Base-by-base conservation (phyloP, 2,888 invertebrate species). In the Sacculina carcini region DNA sequence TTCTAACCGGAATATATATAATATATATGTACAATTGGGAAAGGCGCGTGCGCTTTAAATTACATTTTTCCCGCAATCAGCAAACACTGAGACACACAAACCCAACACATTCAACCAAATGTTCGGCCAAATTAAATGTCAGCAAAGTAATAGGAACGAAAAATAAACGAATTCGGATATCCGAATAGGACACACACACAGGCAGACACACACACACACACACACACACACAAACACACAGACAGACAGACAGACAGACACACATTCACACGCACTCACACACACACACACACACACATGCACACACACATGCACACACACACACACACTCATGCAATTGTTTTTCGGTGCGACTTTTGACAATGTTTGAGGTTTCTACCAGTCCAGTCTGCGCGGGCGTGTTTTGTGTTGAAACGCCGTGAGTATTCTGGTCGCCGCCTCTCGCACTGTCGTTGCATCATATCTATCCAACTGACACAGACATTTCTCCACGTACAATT, bases 221-320 rank as follows among this genome's bases (percentile, higher is more conserved):
- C 16, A 26, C 31, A 47, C 31, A 44, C 24, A 4, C 24, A 44
- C 23, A 44, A 23, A 44, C 24, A 44, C 24, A 44, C 24, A 44
- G 19, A 44, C 24, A 4, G 19, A 44, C 4, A 44, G 3, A 5
- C 24, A 23, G 21, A 38, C 38, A 38, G 14, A 21, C 38, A 38
- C 38, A 38, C 38, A 38, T 21, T 19, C 38, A 38, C 12, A 10
- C 38, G 21, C 38, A 38, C 38, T 19, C 12, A 38, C 38, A 38
- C 38, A 38, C 38, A 38, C 38, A 38, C 12, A 10, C 38, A 38
- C 38, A 38, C 38, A 47, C 12, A 47, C 14, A 48, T 48, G 36
- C 36, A 48, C 36, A 48, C 36, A 48, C 36, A 48, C 19, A 48
- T 32, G 36, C 36, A 48, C 36, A 48, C 36, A 48, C 36, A 48